phyloP scores from a whole-genome alignment of 2,113 vertebrate species.

The Phodopus roborovskii region DNA sequence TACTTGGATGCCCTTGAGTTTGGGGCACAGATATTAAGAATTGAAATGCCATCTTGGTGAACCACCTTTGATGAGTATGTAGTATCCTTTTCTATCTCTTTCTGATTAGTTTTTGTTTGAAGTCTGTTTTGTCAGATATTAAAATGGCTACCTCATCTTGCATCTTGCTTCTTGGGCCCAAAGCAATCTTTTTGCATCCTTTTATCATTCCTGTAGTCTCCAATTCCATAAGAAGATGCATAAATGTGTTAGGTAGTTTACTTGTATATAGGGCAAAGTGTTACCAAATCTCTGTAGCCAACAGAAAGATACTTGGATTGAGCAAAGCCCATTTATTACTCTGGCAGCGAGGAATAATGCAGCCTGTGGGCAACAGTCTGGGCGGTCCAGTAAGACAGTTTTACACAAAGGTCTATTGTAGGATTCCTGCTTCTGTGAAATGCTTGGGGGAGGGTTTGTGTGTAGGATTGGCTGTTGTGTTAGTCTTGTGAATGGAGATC shows the following conservation, averaged over 20 bases:
- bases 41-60: neutral
- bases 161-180: neutral
- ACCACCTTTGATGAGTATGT: neutral
- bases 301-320: neutral
- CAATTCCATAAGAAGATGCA: neutral
- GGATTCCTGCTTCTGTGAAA: neutral
- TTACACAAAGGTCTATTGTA: neutral
- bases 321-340: neutral
- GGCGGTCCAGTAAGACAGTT: neutral
- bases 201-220: neutral
- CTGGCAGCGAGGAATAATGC: neutral
- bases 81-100: neutral
- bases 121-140: neutral
- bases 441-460: neutral
- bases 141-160: neutral
- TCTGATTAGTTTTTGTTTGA: neutral
- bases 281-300: neutral
- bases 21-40: neutral
- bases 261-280: neutral
- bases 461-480: neutral
- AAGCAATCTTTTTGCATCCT: neutral
- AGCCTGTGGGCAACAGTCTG: neutral
- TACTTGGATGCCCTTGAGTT: neutral
- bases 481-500: neutral
- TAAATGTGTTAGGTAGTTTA: neutral